These are phyloP conservation scores for Falco rusticolus DNA, from an alignment of 2,797 vertebrate species.

Conservation along the genomic window DNA sequence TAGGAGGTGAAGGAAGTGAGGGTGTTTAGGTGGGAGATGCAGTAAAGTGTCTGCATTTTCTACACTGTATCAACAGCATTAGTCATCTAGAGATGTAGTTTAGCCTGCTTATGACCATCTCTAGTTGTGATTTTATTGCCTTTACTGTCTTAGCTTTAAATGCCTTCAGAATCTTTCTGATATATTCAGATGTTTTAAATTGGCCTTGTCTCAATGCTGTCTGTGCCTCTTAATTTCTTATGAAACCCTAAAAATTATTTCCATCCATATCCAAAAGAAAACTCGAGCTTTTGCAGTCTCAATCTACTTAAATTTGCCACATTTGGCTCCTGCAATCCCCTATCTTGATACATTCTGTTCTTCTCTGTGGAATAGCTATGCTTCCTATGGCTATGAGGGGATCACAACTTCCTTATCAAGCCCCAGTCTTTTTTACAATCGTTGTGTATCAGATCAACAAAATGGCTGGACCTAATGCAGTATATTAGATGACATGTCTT, in stretches of 20 bases:
- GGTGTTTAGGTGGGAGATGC: background rate
- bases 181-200: background rate
- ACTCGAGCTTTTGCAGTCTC: background rate
- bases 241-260: background rate
- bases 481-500: background rate
- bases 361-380: background rate
- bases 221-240: background rate
- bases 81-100: background rate
- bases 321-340: background rate
- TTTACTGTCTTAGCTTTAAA: background rate
- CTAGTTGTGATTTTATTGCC: background rate
- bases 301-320: background rate
- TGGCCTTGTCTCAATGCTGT: fast-evolving
- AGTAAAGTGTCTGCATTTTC: background rate
- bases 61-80: background rate
- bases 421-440: fast-evolving
- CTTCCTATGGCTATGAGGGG: background rate
- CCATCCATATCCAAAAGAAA: background rate
- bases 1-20: background rate
- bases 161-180: background rate
- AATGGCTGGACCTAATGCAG: background rate
- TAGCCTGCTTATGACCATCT: background rate
- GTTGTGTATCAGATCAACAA: background rate
- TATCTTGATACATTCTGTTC: background rate
- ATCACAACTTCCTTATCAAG: background rate